Base-by-base conservation (phyloP, 2,113 vertebrate species). In the Scartelaos histophorus region DNA sequence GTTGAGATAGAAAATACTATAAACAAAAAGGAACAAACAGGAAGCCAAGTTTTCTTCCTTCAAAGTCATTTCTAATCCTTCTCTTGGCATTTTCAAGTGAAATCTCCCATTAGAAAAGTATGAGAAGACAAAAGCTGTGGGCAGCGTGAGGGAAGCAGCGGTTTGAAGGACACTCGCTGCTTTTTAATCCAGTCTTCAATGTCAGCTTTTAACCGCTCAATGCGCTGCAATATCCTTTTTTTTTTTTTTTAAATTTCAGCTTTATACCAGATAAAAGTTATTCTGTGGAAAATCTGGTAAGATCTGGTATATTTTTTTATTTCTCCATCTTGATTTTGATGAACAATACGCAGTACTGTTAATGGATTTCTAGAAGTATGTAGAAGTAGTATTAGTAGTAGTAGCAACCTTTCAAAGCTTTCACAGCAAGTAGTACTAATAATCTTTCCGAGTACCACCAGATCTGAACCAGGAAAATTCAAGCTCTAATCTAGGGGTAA, bases 101-200 rank as follows among this genome's bases (percentile, higher is more conserved):
- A 82, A 61, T 72, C 74, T 69, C 17, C 70, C 75, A 78, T 87
- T 76, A 81, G 73, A 65, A 64, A 85, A 76, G 80, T 54, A 75
- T 47, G 64, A 77, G 82, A 87, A 85, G 80, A 85, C 80, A 84
- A 88, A 87, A 72, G 70, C 38, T 5, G 57, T 16, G 34, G 34
- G 60, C 68, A 62, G 69, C 19, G 47, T 62, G 56, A 69, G 58
- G 22, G 47, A 75, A 66, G 29, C 13, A 45, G 70, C 66, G 73
- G 73, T 43, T 78, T 83, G 85, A 90, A 90, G 88, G 88, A 84
- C 85, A 67, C 66, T 51, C 64, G 1, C 10, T 13, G 24, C 66
- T 65, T 80, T 64, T 43, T 5, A 72, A 49, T 15, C 51, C 7
- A 74, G 22, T 16, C 65, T 66, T 56, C 70, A 69, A 15, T 71